Percentiles rank a stretch among this genome's conserved stretches.
phyloP scores from a whole-genome alignment of 2,888 invertebrate genomes.

The Cephalotes varians region DNA sequence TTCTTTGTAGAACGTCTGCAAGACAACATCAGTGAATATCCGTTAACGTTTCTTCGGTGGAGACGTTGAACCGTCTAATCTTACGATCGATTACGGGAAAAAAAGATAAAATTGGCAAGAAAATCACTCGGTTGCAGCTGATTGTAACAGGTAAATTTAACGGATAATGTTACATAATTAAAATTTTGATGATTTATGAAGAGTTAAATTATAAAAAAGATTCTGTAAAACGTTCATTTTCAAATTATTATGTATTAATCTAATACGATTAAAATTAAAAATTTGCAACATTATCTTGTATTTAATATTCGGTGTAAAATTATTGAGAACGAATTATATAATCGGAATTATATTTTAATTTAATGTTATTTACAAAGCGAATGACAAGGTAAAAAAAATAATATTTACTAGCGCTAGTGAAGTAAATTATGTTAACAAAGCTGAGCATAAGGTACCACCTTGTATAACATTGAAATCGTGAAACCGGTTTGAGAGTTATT shows the following conservation, averaged over 20 bases:
- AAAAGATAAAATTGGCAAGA: not conserved
- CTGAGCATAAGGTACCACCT: conserved; percentile 38
- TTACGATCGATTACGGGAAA: not conserved
- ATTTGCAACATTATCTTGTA: not conserved
- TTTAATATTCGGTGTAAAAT: not conserved
- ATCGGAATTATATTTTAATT: not conserved
- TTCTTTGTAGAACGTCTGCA: conserved; percentile 82
- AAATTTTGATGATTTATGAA: not conserved
- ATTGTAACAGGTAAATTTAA: conserved; percentile 16
- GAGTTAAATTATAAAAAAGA: not conserved
- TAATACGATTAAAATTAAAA: not conserved
- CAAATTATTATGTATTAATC: not conserved
- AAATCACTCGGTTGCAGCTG: not conserved
- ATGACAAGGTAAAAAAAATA: not conserved
- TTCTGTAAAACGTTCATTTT: not conserved
- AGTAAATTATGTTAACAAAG: not conserved
- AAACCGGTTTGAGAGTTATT: conserved; percentile 78
- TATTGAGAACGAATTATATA: not conserved
- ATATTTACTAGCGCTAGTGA: not conserved
- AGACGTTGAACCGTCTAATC: not conserved
- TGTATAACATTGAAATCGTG: conserved; percentile 52
- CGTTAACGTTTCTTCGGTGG: not conserved
- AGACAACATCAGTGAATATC: conserved; percentile 75
- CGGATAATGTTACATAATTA: not conserved
- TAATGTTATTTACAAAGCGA: not conserved